Conservation (phyloP, 2,888 invertebrate genomes). For the Ormyrus thymus region DNA sequence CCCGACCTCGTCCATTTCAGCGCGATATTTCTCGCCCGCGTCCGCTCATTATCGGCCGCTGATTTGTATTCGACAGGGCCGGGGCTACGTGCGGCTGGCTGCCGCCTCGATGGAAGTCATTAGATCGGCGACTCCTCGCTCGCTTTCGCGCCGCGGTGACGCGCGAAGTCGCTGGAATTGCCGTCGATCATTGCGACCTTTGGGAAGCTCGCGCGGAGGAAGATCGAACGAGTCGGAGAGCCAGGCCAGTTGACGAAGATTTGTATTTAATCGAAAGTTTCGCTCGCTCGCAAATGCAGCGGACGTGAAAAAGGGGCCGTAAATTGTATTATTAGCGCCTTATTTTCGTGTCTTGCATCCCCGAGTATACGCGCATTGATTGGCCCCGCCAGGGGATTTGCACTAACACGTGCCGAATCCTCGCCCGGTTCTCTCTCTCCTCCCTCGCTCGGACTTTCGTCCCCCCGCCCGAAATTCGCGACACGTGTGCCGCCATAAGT, state of each 20-base stretch:
- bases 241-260: neutral
- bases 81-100: conserved; percentile 5
- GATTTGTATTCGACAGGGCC: conserved; percentile 37
- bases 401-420: conserved; percentile 61
- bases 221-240: too few relatives aligned
- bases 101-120: conserved; percentile 32
- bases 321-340: conserved; percentile 54
- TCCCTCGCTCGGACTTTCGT: conserved; percentile 37
- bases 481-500: conserved; percentile 63
- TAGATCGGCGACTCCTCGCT: conserved; percentile 26
- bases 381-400: conserved; percentile 62
- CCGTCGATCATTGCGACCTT: too few relatives aligned
- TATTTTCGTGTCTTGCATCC: conserved; percentile 56
- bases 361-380: conserved; percentile 58
- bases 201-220: too few relatives aligned
- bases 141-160: neutral
- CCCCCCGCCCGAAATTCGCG: conserved; percentile 57
- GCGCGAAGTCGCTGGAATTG: neutral
- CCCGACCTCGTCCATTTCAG: conserved; percentile 45
- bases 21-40: neutral
- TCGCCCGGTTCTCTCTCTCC: conserved; percentile 29
- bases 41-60: neutral
- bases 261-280: conserved; percentile 26
- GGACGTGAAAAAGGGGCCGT: conserved; percentile 37
- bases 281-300: conserved; percentile 25